phyloP scores from a whole-genome alignment of 2,888 invertebrate species.

The Latrodectus hesperus region DNA sequence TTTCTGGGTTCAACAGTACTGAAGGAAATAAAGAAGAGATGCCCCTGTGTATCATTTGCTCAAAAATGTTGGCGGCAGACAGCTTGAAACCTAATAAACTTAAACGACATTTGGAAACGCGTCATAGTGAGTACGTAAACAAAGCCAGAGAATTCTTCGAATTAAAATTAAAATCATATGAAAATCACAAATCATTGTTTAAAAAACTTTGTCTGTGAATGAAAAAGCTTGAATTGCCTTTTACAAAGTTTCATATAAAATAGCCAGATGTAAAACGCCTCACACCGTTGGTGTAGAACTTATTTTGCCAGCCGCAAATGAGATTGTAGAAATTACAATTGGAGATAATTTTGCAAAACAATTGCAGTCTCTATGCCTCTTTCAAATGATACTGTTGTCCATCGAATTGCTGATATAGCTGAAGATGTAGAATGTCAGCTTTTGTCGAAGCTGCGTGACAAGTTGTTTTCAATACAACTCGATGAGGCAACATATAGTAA shows the following conservation, averaged over 20 bases:
- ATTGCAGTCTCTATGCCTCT: slow-evolving; percentile 14
- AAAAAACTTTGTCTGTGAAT: not conserved
- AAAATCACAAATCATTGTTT: too few relatives aligned
- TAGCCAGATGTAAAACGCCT: not conserved
- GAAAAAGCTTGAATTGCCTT: slow-evolving; percentile 44
- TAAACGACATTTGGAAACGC: too few relatives aligned
- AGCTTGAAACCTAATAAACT: too few relatives aligned
- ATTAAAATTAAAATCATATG: too few relatives aligned
- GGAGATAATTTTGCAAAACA: not conserved
- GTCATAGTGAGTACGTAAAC: too few relatives aligned
- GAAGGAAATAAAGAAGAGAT: too few relatives aligned
- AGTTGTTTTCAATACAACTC: slow-evolving; percentile 30
- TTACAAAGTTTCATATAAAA: slow-evolving; percentile 52
- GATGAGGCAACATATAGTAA: slow-evolving; percentile 33
- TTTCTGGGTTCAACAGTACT: too few relatives aligned
- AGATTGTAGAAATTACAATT: slow-evolving; percentile 22
- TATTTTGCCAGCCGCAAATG: slow-evolving; percentile 12
- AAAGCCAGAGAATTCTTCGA: too few relatives aligned
- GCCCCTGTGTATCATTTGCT: too few relatives aligned
- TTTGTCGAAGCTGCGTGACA: slow-evolving; percentile 51
- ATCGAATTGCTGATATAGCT: slow-evolving; percentile 58
- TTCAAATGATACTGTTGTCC: slow-evolving; percentile 51
- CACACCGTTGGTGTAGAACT: not conserved
- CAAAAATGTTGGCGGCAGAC: too few relatives aligned
- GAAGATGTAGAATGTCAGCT: slow-evolving; percentile 54